Evolutionary conservation across 2,113 vertebrate species (phyloP).

Genomic region (Oreochromis tanganicae): DNA sequence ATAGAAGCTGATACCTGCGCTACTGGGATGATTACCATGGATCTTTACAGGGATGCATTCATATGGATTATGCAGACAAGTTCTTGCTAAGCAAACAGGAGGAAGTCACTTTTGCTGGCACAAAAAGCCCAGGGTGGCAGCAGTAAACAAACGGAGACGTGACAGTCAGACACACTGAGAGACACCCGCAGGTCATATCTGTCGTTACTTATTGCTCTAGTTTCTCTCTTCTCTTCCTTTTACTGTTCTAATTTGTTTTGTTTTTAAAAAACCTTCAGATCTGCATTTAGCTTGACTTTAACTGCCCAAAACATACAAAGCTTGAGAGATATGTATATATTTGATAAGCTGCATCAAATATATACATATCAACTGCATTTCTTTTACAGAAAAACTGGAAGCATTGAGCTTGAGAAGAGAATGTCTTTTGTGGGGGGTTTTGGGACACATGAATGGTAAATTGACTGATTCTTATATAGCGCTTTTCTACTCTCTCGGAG

Average conservation of each 20-base stretch:
- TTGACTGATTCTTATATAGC: no score
- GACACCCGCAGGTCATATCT: conserved; percentile 6
- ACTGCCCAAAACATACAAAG: not conserved
- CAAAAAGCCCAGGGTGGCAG: conserved; percentile 2
- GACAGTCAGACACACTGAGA: not conserved
- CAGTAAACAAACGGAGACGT: conserved; percentile 23
- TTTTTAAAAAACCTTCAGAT: not conserved
- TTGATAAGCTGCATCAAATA: not conserved
- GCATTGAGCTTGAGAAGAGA: not conserved
- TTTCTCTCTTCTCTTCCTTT: not conserved
- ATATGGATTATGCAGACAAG: conserved; percentile 36
- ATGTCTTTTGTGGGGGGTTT: not conserved
- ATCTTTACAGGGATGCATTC: not conserved
- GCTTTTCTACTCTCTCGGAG: no score
- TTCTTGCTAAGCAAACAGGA: not conserved
- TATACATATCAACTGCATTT: not conserved
- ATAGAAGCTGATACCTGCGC: not conserved
- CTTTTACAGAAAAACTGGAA: not conserved
- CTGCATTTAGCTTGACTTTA: not conserved
- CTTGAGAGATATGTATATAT: not conserved
- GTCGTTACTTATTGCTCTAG: not conserved
- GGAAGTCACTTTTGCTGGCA: not conserved
- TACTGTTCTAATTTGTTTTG: not conserved
- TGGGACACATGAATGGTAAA: not conserved
- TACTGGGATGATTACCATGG: not conserved